phyloP scores from a whole-genome alignment of 1,140 invertebrate species.

The Elymnias hypermnestra region DNA sequence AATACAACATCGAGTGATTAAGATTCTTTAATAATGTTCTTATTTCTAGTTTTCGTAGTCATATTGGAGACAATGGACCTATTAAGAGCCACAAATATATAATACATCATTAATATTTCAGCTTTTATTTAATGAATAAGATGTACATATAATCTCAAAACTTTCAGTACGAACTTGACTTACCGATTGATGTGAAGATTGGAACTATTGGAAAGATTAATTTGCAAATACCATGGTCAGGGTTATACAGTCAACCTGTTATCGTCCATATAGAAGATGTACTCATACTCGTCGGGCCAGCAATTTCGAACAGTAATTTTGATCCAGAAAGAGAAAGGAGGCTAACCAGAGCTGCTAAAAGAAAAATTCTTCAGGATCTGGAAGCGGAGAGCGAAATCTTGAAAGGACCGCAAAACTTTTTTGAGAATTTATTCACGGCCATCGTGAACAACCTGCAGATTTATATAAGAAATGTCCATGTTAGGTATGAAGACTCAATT shows the following conservation, averaged over 20 bases:
- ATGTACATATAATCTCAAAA: too few species aligned
- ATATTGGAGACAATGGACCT: too few species aligned
- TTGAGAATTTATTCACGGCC: constrained; percentile 84
- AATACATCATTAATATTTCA: too few species aligned
- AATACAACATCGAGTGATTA: too few species aligned
- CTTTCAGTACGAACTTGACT: constrained; percentile 85
- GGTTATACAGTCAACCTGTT: constrained; percentile 82
- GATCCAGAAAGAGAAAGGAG: constrained; percentile 86
- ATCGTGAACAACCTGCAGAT: constrained; percentile 90
- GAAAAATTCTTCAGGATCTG: constrained; percentile 75
- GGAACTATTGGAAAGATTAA: constrained; percentile 86
- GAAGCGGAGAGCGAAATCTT: constrained; percentile 73
- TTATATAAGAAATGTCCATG: constrained; percentile 86
- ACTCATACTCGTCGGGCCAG: constrained; percentile 84
- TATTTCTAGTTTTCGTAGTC: too few species aligned
- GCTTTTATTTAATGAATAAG: too few species aligned
- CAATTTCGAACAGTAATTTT: constrained; percentile 81
- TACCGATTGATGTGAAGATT: constrained; percentile 88
- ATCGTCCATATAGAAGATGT: constrained; percentile 85
- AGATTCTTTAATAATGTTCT: too few species aligned
- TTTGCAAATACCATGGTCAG: constrained; percentile 87
- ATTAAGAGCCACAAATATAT: too few species aligned
- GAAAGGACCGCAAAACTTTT: constrained; percentile 77
- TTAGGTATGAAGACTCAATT: constrained; percentile 88
- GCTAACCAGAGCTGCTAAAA: constrained; percentile 84